A percentile compares a stretch with the other conserved stretches of the same genome.
These are phyloP conservation scores for Pongo abelii DNA, from an alignment of 2,113 vertebrate genomes.

Conservation along the genomic window DNA sequence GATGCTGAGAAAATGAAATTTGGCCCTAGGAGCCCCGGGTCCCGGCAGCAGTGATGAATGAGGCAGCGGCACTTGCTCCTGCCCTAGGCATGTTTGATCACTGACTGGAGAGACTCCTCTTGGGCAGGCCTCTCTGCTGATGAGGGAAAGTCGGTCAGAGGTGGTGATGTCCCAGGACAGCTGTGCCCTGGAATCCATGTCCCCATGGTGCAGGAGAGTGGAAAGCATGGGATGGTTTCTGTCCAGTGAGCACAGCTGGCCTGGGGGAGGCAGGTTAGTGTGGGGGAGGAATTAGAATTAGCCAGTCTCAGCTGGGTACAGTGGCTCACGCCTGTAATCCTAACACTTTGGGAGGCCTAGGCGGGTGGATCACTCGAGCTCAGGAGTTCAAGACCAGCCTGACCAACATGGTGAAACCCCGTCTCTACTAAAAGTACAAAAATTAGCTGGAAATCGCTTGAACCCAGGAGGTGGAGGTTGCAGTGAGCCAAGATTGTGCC, in stretches of 20 bases:
- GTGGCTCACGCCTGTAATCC: no score
- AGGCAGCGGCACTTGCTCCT: not conserved
- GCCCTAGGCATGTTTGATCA: conserved; percentile 41
- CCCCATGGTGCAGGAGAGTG: not conserved
- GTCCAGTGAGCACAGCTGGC: not conserved
- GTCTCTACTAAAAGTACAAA: no score
- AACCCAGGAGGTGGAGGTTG: no score
- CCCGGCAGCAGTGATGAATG: not conserved
- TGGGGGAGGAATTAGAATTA: no score
- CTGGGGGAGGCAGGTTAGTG: accelerated
- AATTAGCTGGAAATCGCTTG: no score
- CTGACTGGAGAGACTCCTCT: not conserved
- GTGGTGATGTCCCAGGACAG: accelerated
- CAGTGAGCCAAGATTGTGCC: no score
- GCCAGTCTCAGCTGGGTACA: no score
- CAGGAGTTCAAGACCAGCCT: no score
- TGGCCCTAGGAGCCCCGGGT: not conserved
- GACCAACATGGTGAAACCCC: no score
- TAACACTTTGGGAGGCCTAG: no score
- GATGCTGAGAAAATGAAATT: not conserved
- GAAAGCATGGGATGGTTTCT: not conserved
- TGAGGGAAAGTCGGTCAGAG: not conserved
- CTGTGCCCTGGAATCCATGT: not conserved
- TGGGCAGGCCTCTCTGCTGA: not conserved
- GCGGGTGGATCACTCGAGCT: no score